Base-by-base conservation (phyloP, 2,113 vertebrate genomes). In the Bufo bufo region DNA sequence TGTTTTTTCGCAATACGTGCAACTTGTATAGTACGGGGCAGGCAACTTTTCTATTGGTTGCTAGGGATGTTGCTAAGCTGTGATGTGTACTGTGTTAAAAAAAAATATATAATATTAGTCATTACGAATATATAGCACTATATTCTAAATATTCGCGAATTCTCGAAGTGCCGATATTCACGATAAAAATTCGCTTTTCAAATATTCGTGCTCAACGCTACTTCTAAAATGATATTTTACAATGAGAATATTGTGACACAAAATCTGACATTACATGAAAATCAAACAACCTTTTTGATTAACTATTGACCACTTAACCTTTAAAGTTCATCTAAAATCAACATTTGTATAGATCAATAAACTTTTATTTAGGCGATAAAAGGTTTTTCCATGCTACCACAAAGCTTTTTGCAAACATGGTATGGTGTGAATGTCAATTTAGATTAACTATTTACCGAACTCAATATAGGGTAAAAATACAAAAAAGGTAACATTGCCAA, bases 251-350 rank as follows among this genome's bases (percentile, higher is more conserved):
- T 74, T 47, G 59, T 43, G 43, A 80, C 77, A 45, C 56, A 81
- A 81, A 45, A 49, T 75, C 14, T 59, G 56, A 81, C 56, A 81
- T 43, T 45, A 81, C 78, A 81, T 45, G 33, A 61, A 81, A 78
- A 63, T 49, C 56, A 47, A 65, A 65, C 59, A 81, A 47, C 16
- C 49, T 63, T 82, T 82, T 82, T 82, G 9, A 82, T 82, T 82
- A 65, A 82, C 33, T 82, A 82, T 82, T 82, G 80, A 82, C 80
- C 80, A 63, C 59, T 82, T 82, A 82, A 82, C 80, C 59, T 82
- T 82, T 82, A 65, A 47, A 65, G 58, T 65, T 82, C 43, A 63
- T 63, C 56, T 82, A 63, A 82, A 82, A 82, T 82, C 58, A 82
- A 82, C 80, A 82, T 82, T 81, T 63, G 63, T 63, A 47, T 20